Base-by-base conservation (phyloP, 2,888 invertebrate genomes). In the Deilephila porcellus region DNA sequence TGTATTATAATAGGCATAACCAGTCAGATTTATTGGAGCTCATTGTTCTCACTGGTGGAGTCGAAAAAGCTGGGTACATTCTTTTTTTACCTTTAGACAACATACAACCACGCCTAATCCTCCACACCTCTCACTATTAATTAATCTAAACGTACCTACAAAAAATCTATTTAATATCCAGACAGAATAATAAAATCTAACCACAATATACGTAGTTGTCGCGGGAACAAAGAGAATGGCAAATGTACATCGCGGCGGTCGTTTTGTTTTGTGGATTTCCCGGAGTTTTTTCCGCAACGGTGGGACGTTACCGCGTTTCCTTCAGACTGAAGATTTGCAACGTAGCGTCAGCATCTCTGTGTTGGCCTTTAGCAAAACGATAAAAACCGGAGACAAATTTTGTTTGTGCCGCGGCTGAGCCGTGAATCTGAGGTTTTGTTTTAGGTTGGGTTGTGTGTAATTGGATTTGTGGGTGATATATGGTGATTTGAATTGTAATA, bases 181-280 rank as follows among this genome's bases (percentile, higher is more conserved):
- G 70, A 53, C 53, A 34, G 59, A 71, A 71, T 20, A 45, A 45
- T 71, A 29, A 11, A 34, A 25, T 45, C 72, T 20, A 59, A 71
- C 52, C 64, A 73, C 73, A 73, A 34, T 64, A 75, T 74, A 71
- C 63, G 60, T 56, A 56, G 62, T 32, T 62, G 62, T 62, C 62
- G 45, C 67, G 25, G 32, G 60, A 64, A 32, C 45, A 62, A 73
- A 70, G 71, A 74, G 45, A 60, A 56, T 60, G 29, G 71, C 59
- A 60, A 59, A 59, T 56, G 59, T 60, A 59, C 56, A 60, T 60
- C 34, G 56, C 71, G 70, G 71, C 72, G 45, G 71, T 62, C 72
- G 74, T 77, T 78, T 80, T 78, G 78, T 80, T 80, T 79, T 74
- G 70, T 75, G 78, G 76, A 75, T 78, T 78, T 80, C 77, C 76